Evolutionary conservation across 2,888 invertebrate species (phyloP), one percentile per base, ranked within the genome.

Genomic region (Pseudococcus longispinus): DNA sequence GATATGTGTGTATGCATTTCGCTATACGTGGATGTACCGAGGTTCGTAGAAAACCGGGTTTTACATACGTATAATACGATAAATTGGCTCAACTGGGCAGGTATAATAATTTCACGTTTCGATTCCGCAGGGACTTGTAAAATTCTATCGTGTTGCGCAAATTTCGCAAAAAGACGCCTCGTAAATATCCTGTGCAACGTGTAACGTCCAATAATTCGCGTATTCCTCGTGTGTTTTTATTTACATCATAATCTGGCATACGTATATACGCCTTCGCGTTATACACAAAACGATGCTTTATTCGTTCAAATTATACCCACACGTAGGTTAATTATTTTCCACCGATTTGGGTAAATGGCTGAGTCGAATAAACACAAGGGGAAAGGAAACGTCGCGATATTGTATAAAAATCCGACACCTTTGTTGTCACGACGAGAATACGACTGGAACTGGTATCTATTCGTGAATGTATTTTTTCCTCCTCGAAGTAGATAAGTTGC

Each of bases 21-120:
- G 60, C 20, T 60, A 60, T 60, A 51, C 51, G 26, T 23, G 20
- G 3, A 23, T 23, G 26, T 51, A 51, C n/a, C 37, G 37, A 37
- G 8, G 37, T 37, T 37, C 37, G 51, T 51, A 51, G 51, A 51
- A n/a, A 26, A 26, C 26, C 65, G 5, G 65, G 65, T 65, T 26
- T 65, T 65, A 65, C 51, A 4, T 60, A 60, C 15, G 65, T 65
- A 65, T 65, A 65, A 65, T 65, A 65, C 65, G 65, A 65, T 65
- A 65, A 65, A 65, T 65, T 65, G 65, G 65, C 26, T 65, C 65
- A 65, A 65, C 65, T 65, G 65, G 65, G 65, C 65, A 65, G 65
- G 65, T 65, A 65, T 65, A 65, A 65, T 65, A 65, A 65, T 65
- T 65, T 65, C 26, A 65, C 65, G 65, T 65, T 65, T 65, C 65